Base-by-base conservation (phyloP, 2,888 invertebrate species). In the Tuta absoluta region DNA sequence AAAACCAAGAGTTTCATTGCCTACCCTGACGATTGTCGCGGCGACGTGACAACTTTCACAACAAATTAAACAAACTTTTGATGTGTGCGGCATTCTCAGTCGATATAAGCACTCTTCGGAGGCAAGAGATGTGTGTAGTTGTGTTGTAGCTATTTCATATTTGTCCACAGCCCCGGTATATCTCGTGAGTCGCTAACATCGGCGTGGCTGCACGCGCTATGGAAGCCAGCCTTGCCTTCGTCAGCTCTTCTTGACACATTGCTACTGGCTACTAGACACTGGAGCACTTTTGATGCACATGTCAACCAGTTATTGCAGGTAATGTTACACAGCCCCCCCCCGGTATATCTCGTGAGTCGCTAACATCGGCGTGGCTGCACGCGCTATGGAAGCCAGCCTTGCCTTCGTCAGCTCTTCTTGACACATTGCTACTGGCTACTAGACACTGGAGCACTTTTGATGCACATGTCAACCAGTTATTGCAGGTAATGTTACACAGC, bases 121-220 rank as follows among this genome's bases (percentile, higher is more conserved):
- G n/a, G n/a, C n/a, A n/a, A n/a, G n/a, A n/a, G n/a, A n/a, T n/a
- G n/a, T n/a, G n/a, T n/a, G n/a, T n/a, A n/a, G n/a, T n/a, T n/a
- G n/a, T n/a, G n/a, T n/a, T n/a, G n/a, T n/a, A n/a, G n/a, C n/a
- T n/a, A n/a, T n/a, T n/a, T n/a, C n/a, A 28, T 49, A 10, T 21
- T 21, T n/a, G 21, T 17, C 11, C 8, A 21, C 7, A 21, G 17
- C 21, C 12, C 28, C 12, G 12, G 23, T 2, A 24, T 56, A 14
- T 24, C 66, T 0, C 69, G 67, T 1, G 41, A 68, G 0, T 67
- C 73, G 19, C 62, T 80, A 33, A 64, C 81, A 56, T 64, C 74
- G 4, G 81, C 79, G 28, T 90, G 90, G 90, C 72, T 85, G 65
- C 82, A 81, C 68, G 84, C 79, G 28, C 71, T 85, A 67, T 83